Evolutionary conservation across 2,797 vertebrate species (phyloP).

Genomic region (Vireo griseus): DNA sequence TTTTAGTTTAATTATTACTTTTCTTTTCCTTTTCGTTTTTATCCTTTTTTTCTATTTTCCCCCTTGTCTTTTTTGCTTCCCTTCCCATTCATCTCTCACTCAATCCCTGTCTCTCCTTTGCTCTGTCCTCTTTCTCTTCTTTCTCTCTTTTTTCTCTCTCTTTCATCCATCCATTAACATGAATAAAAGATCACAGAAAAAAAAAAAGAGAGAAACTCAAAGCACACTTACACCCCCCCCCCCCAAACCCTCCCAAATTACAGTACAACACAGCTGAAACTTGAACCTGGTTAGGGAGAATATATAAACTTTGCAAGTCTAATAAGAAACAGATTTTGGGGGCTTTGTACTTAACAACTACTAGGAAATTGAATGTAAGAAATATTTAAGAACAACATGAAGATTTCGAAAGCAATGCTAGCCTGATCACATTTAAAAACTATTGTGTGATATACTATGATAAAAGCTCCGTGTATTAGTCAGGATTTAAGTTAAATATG

Average conservation of each 20-base stretch:
- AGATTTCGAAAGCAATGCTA: background rate
- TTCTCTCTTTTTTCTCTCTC: background rate
- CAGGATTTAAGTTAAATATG: background rate
- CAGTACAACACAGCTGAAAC: background rate
- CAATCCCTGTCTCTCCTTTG: background rate
- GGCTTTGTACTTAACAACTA: background rate
- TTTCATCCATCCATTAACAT: background rate
- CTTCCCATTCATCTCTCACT: background rate
- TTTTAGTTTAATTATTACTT: too few relatives aligned
- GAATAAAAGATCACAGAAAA: background rate
- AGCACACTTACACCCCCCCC: background rate
- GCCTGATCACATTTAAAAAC: background rate
- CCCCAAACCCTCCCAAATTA: background rate
- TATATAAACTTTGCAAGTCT: conserved; percentile 12
- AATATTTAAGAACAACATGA: background rate
- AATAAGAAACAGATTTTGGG: conserved; percentile 34
- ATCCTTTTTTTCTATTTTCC: accelerated
- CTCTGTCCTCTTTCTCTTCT: background rate
- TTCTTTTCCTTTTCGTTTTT: background rate
- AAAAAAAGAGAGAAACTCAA: background rate
- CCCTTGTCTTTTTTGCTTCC: background rate
- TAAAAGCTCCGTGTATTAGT: background rate
- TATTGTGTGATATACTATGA: background rate
- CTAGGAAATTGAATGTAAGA: conserved; percentile 8
- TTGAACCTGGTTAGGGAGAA: conserved; percentile 12